A percentile compares a stretch with the other conserved stretches of the same genome.
Conservation (phyloP, 2,797 vertebrate genomes). For the Falco rusticolus region DNA sequence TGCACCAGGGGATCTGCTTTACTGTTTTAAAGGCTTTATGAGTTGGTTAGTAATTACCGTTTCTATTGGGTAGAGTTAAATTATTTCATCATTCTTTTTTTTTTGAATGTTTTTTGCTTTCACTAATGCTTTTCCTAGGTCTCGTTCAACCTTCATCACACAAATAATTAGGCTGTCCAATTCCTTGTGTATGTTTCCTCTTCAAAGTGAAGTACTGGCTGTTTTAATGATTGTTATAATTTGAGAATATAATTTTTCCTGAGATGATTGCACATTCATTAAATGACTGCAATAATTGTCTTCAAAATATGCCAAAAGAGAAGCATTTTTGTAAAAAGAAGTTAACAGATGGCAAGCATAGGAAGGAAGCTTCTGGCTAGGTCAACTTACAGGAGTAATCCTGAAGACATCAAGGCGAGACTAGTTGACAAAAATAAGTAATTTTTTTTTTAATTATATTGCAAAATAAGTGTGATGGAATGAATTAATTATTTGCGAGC, state of each 20-base stretch:
- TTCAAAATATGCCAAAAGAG: slow-evolving; percentile 35
- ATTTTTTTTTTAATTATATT: not conserved
- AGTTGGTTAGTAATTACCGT: not conserved
- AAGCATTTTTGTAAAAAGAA: slow-evolving; percentile 1
- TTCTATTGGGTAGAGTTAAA: not conserved
- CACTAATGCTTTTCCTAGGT: not conserved
- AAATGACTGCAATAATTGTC: slow-evolving; percentile 19
- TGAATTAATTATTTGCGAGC: slow-evolving; percentile 15
- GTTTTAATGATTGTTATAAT: not conserved
- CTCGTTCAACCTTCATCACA: not conserved
- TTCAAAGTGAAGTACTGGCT: not conserved
- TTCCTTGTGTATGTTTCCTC: not conserved
- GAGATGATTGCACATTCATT: not conserved
- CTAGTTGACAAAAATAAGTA: not conserved
- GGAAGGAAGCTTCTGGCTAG: not conserved
- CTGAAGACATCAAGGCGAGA: not conserved
- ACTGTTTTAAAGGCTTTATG: not conserved
- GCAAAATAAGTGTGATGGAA: not conserved
- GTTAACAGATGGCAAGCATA: slow-evolving; percentile 26
- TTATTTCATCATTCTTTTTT: not conserved
- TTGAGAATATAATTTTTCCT: not conserved
- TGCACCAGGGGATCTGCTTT: not conserved
- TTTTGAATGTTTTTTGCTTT: not conserved
- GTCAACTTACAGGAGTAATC: not conserved
- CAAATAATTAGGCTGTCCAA: not conserved